Base-by-base conservation (phyloP, 2,113 vertebrate genomes). In the Dipodomys ordii region DNA sequence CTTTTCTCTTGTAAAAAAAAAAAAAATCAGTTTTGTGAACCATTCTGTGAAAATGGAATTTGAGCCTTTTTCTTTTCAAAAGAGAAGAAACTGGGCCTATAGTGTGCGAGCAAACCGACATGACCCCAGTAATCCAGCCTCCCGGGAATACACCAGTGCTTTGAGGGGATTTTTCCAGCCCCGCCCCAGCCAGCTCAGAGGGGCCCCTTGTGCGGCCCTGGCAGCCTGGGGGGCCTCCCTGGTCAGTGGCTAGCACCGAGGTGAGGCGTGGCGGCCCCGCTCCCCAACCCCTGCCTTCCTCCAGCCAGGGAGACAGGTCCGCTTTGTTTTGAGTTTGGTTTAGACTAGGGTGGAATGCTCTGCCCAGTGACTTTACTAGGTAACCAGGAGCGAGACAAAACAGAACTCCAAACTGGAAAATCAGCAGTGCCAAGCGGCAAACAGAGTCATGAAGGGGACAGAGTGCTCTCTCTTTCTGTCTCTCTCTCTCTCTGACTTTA, bases 301-400 rank as follows among this genome's bases (percentile, higher is more conserved):
- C 23, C 44, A 93, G 90, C 84, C 62, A 82, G 67, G 88, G 64
- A 76, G 82, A 96, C 88, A 96, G 32, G 67, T 92, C 94, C 83
- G 73, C 90, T 91, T 95, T 96, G 84, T 95, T 93, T 84, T 93
- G 32, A 57, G 28, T 87, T 89, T 69, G 60, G 83, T 95, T 92
- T 89, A 90, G 87, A 94, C 13, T 16, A 57, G 82, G 78, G 67
- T 96, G 92, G 87, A 95, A 93, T 91, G 90, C 96, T 97, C 93
- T 88, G 92, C 92, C 78, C 39, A 91, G 91, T 95, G 96, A 93
- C 90, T 95, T 96, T 94, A 94, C 95, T 97, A 95, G 88, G 96
- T 96, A 96, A 96, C 96, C 90, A 86, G 79, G 67, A 53, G 93
- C 65, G 94, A 97, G 96, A 97, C 96, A 93, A 95, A 97, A 95